Evolutionary conservation across 2,888 invertebrate species (phyloP).

Genomic region (Coelinius sp.): DNA sequence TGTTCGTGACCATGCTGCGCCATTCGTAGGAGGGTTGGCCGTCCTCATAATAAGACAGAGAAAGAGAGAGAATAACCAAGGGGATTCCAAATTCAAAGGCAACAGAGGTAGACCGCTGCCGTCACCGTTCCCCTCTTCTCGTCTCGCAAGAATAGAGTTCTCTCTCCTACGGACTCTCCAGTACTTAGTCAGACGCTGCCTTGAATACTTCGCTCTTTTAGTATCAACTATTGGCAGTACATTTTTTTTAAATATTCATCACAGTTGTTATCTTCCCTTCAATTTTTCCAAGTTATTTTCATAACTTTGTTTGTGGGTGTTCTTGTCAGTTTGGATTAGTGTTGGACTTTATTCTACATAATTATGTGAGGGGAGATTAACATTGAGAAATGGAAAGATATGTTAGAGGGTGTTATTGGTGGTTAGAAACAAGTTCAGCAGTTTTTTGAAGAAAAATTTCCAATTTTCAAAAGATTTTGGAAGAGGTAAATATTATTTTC

Average conservation of each 20-base stretch:
- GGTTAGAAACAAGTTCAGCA: neutral
- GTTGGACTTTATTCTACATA: neutral
- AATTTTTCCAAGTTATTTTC: neutral
- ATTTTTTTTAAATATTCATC: neutral
- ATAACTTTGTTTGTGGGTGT: neutral
- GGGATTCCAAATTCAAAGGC: slow-evolving; percentile 1
- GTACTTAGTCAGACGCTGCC: slow-evolving; percentile 18
- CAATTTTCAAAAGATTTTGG: neutral
- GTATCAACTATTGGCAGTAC: neutral
- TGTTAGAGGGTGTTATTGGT: neutral
- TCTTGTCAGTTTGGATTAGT: neutral
- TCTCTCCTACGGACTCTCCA: slow-evolving; percentile 21
- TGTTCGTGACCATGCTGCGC: slow-evolving; percentile 23
- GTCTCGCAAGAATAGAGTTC: slow-evolving; percentile 29
- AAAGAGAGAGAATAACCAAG: neutral
- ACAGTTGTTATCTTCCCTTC: neutral
- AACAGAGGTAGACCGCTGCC: slow-evolving; percentile 12
- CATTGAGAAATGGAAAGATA: neutral
- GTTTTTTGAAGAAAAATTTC: neutral
- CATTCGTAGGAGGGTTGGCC: slow-evolving; percentile 18
- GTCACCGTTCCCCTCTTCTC: neutral
- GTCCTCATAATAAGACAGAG: neutral
- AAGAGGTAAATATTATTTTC: neutral
- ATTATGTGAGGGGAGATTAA: neutral
- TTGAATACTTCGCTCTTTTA: slow-evolving; percentile 8